Conservation (phyloP, 2,113 vertebrate genomes). For the human region GRCh38 chrX:75321501-75322000, state of each 20-base stretch:
- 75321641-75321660: background rate
- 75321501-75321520: background rate
- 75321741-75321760: background rate
- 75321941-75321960: too few species aligned
- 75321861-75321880: too few species aligned
- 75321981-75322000: too few species aligned
- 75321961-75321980: too few species aligned
- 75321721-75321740: background rate
- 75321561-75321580: background rate
- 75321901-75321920: too few species aligned
- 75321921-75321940: too few species aligned
- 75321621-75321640: background rate
- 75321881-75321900: too few species aligned
- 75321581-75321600: background rate
- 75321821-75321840: too few species aligned
- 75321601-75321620: background rate
- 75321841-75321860: too few species aligned
- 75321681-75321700: background rate
- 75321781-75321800: background rate
- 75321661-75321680: background rate
- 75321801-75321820: background rate
- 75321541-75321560: background rate
- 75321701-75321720: background rate
- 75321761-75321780: background rate
- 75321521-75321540: background rate